Evolutionary conservation across 2,888 invertebrate species (phyloP).

Genomic region (Cheilosia grossa): DNA sequence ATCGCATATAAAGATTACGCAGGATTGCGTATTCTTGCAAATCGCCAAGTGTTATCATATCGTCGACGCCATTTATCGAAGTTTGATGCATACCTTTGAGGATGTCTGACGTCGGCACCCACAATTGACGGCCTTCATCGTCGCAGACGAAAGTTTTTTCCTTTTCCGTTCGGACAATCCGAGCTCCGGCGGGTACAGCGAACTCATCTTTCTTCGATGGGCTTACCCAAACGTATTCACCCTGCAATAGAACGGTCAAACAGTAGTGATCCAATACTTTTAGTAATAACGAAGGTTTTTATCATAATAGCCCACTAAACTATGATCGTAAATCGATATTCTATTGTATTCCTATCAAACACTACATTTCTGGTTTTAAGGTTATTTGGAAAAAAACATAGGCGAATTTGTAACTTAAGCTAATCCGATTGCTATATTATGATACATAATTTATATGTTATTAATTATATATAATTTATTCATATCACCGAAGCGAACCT

Average conservation of each 20-base stretch:
- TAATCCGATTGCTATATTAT: accelerated
- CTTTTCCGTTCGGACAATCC: conserved; percentile 90
- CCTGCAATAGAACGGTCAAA: conserved; percentile 83
- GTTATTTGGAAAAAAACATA: no score
- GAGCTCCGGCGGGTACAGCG: conserved; percentile 93
- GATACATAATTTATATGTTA: no score
- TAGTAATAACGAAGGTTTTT: no score
- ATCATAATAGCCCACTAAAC: no score
- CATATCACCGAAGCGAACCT: no score
- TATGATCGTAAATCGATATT: no score
- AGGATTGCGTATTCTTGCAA: conserved; percentile 97
- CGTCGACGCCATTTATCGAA: conserved; percentile 93
- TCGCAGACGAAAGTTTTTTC: conserved; percentile 90
- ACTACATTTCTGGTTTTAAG: no score
- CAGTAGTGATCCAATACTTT: no score
- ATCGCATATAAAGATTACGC: conserved; percentile 94
- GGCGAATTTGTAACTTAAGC: no score
- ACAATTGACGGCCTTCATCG: conserved; percentile 91
- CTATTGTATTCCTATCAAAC: no score
- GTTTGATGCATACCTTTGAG: conserved; percentile 90
- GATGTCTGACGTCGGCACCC: conserved; percentile 86
- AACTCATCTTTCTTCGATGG: conserved; percentile 89
- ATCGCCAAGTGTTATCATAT: conserved; percentile 97
- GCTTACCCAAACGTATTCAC: conserved; percentile 95
- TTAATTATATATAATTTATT: no score